Conservation (phyloP, 1,140 invertebrate genomes). For the Drosophila asahinai region DNA sequence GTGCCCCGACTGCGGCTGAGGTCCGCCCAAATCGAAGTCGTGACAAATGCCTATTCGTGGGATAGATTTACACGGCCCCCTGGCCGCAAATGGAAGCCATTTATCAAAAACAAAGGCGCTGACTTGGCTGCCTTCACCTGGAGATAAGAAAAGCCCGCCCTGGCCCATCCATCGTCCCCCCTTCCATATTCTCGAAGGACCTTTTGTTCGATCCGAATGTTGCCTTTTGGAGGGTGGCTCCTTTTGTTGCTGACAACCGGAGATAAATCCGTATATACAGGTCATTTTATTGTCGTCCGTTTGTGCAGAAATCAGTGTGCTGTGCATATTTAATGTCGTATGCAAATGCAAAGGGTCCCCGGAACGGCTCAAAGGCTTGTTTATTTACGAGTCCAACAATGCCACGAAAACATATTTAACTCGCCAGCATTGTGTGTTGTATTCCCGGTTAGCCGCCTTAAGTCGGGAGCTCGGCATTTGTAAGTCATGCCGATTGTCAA, state of each 20-base stretch:
- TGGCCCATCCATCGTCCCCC: not conserved
- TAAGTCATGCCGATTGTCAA: constrained; percentile 32
- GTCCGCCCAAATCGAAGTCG: constrained; percentile 48
- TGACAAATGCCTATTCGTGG: constrained; percentile 56
- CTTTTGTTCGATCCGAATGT: constrained; percentile 54
- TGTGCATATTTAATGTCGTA: constrained; percentile 77
- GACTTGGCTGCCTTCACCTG: constrained; percentile 62
- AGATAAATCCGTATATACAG: constrained; percentile 57
- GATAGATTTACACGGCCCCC: constrained; percentile 67
- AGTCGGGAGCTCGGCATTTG: constrained; percentile 31
- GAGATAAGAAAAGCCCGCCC: constrained; percentile 47
- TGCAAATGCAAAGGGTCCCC: constrained; percentile 64
- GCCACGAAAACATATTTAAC: constrained; percentile 54
- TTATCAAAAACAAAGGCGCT: constrained; percentile 77
- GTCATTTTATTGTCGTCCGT: constrained; percentile 71
- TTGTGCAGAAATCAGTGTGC: constrained; percentile 61
- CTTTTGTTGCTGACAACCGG: constrained; percentile 62
- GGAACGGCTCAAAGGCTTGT: constrained; percentile 69
- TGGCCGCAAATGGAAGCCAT: constrained; percentile 63
- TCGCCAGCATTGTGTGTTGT: constrained; percentile 43
- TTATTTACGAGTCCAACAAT: constrained; percentile 65
- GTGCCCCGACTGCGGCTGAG: constrained; percentile 32
- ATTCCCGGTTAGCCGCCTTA: constrained; percentile 28
- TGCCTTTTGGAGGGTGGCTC: constrained; percentile 46
- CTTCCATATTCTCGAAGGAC: constrained; percentile 2